These are phyloP conservation scores for Griposia aprilina DNA, from an alignment of 2,888 invertebrate genomes.

Conservation along the genomic window DNA sequence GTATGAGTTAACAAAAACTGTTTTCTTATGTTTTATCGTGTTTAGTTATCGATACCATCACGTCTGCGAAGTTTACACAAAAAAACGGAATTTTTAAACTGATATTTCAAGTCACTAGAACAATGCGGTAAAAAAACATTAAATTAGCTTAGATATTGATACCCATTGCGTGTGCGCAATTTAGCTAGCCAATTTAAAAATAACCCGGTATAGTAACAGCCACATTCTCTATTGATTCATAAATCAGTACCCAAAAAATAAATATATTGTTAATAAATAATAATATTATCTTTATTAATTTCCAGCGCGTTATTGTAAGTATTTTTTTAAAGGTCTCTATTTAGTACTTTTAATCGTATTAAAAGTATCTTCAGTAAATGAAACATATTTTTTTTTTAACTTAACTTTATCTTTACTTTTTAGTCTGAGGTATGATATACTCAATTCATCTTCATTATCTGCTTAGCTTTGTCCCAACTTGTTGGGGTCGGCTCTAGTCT, in stretches of 20 bases:
- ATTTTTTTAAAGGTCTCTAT: too few relatives aligned
- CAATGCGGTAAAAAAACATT: too few relatives aligned
- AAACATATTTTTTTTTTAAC: background rate
- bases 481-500: too few relatives aligned
- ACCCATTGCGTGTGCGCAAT: background rate
- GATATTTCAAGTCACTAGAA: background rate
- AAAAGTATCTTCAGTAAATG: background rate
- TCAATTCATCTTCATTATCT: too few relatives aligned
- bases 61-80: background rate
- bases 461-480: too few relatives aligned
- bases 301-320: background rate
- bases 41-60: too few relatives aligned
- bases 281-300: background rate
- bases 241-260: background rate
- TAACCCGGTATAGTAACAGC: background rate
- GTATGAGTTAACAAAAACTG: background rate
- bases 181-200: background rate
- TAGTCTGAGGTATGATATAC: constrained; percentile 6
- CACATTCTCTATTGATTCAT: background rate
- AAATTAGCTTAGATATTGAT: too few relatives aligned
- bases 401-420: background rate
- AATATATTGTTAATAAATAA: background rate
- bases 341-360: background rate
- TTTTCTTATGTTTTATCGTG: too few relatives aligned
- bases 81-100: background rate